Evolutionary conservation across 1,140 invertebrate genomes (phyloP).

Genomic region (Platyscapa corneri): DNA sequence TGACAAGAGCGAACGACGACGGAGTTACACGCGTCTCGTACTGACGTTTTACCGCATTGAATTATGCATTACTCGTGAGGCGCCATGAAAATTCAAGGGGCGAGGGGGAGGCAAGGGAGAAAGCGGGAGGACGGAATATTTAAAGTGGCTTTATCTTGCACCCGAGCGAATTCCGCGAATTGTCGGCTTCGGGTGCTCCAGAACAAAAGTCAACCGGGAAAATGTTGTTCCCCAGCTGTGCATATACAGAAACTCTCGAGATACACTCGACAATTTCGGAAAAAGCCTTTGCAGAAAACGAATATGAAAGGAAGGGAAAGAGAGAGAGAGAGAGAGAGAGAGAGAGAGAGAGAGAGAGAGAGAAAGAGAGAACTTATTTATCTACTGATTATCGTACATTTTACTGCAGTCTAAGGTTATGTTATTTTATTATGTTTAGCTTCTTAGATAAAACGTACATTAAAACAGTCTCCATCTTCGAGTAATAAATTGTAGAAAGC

Average conservation of each 20-base stretch:
- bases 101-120: too few relatives aligned
- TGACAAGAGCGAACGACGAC: conserved; percentile 14
- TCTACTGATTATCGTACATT: not conserved
- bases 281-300: not conserved
- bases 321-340: not conserved
- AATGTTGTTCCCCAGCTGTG: not conserved
- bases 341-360: too few relatives aligned
- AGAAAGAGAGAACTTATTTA: not conserved
- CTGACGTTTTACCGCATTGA: conserved; percentile 41
- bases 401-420: not conserved
- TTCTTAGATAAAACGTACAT: not conserved
- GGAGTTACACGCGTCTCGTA: conserved; percentile 40
- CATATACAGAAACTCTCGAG: not conserved
- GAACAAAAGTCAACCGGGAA: conserved; percentile 20
- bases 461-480: not conserved
- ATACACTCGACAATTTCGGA: not conserved
- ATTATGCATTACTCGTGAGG: conserved; percentile 44
- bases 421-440: not conserved
- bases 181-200: conserved; percentile 2
- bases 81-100: conserved; percentile 32
- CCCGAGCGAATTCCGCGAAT: conserved; percentile 24
- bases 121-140: conserved; percentile 36
- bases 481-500: not conserved
- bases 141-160: conserved; percentile 50
- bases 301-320: not conserved